Conservation (phyloP, 2,888 invertebrate species). For the Drosophila cracens region DNA sequence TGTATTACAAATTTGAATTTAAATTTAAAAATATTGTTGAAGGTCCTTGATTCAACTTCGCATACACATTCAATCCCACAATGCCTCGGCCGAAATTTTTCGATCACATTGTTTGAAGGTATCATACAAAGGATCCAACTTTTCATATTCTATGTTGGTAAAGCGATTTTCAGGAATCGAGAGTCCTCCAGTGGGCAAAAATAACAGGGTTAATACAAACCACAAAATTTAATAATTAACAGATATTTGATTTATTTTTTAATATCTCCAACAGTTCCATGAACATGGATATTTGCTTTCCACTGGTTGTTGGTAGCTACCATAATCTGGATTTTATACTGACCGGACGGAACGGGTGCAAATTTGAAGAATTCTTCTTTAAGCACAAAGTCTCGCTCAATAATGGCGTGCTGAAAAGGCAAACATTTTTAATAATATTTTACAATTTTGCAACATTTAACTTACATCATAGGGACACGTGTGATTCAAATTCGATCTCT, state of each 20-base stretch:
- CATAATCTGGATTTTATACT: conserved; percentile 32
- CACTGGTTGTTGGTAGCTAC: conserved; percentile 18
- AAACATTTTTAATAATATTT: too few relatives aligned
- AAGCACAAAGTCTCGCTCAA: conserved; percentile 24
- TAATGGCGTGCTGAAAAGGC: conserved; percentile 23
- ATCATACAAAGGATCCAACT: too few relatives aligned
- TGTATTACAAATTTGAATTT: neutral
- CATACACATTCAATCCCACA: conserved; percentile 10
- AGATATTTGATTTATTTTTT: neutral
- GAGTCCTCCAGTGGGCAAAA: neutral
- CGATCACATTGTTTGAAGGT: too few relatives aligned
- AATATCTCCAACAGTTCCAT: neutral
- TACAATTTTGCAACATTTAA: neutral
- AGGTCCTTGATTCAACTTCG: conserved; percentile 6
- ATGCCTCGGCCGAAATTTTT: too few relatives aligned
- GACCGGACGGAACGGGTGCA: conserved; percentile 30
- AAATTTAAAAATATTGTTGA: conserved; percentile 3
- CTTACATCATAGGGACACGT: conserved; percentile 41
- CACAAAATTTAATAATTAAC: neutral
- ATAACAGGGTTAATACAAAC: neutral
- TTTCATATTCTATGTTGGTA: too few relatives aligned
- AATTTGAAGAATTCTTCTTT: conserved; percentile 18
- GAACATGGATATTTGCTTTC: conserved; percentile 1
- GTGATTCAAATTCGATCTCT: conserved; percentile 35
- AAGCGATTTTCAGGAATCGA: neutral